Conservation (phyloP, 2,888 invertebrate species). For the Parelbella ahira region DNA sequence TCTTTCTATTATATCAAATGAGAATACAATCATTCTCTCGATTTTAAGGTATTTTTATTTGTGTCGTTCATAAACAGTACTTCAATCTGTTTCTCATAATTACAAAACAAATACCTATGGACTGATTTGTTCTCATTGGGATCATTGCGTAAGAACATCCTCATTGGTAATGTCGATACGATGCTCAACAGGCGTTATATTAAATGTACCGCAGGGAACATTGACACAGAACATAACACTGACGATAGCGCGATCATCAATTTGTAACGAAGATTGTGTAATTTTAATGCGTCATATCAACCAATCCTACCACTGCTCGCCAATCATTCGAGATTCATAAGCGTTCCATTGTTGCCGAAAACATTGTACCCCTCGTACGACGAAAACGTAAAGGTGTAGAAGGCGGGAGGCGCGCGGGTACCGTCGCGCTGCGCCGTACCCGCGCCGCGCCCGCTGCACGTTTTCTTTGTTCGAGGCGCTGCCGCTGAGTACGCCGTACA, state of each 20-base stretch:
- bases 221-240: slow-evolving; percentile 5
- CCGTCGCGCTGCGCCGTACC: slow-evolving; percentile 53
- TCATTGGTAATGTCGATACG: slow-evolving; percentile 12
- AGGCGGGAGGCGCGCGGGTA: slow-evolving; percentile 62
- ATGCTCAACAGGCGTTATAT: slow-evolving; percentile 5
- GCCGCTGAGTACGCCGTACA: slow-evolving; percentile 49
- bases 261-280: slow-evolving; percentile 15
- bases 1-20: slow-evolving; percentile 49
- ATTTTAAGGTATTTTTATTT: slow-evolving; percentile 28
- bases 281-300: slow-evolving; percentile 33
- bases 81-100: slow-evolving; percentile 7
- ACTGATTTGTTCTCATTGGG: slow-evolving; percentile 18
- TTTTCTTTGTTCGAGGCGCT: slow-evolving; percentile 62
- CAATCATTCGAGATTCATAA: slow-evolving; percentile 34
- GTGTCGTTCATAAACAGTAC: slow-evolving; percentile 5
- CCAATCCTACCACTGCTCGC: slow-evolving; percentile 28
- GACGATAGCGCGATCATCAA: slow-evolving; percentile 11
- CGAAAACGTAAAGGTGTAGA: slow-evolving; percentile 50
- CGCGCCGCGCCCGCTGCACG: slow-evolving; percentile 57
- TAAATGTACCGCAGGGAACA: slow-evolving; percentile 3
- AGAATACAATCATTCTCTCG: slow-evolving; percentile 44
- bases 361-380: slow-evolving; percentile 64
- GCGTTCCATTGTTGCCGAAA: slow-evolving; percentile 36
- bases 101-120: slow-evolving; percentile 10
- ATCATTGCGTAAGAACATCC: slow-evolving; percentile 6